phyloP scores from a whole-genome alignment of 2,113 vertebrate genomes.

The Acanthisitta chloris region DNA sequence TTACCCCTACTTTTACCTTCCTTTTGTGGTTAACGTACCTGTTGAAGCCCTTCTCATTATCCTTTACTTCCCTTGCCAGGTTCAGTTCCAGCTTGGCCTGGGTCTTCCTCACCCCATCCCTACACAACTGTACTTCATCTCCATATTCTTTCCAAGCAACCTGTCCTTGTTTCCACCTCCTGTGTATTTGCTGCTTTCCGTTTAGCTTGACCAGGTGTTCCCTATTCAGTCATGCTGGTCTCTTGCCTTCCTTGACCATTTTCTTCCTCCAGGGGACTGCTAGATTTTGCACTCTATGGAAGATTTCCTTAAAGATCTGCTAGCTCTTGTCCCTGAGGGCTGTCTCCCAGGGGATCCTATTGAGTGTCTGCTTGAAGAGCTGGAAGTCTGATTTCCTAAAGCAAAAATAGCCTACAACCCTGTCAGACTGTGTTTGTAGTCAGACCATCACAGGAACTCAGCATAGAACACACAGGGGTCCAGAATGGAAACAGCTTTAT shows the following conservation, averaged over 20 bases:
- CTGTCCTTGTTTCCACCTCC: not conserved
- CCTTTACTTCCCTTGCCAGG: not conserved
- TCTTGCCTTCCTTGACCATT: not conserved
- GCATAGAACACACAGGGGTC: not conserved
- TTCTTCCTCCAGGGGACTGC: not conserved
- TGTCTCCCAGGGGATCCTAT: not conserved
- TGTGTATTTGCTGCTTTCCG: not conserved
- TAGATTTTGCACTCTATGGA: not conserved
- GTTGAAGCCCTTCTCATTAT: not conserved
- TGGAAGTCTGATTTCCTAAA: not conserved
- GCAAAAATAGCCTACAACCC: not conserved
- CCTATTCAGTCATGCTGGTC: not conserved
- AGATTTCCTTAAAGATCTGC: not conserved
- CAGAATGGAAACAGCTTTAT: not conserved
- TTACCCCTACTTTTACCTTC: not conserved
- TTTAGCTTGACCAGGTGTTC: not conserved
- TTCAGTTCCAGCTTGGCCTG: not conserved
- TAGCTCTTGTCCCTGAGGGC: not conserved
- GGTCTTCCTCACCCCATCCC: not conserved
- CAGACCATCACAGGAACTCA: fast-evolving
- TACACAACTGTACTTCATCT: fast-evolving
- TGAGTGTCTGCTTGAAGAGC: not conserved
- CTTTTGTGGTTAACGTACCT: not conserved
- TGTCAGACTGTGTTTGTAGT: fast-evolving
- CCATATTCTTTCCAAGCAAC: not conserved